Evolutionary conservation across 2,113 vertebrate genomes (phyloP).

Genomic region (Tamias sibiricus): DNA sequence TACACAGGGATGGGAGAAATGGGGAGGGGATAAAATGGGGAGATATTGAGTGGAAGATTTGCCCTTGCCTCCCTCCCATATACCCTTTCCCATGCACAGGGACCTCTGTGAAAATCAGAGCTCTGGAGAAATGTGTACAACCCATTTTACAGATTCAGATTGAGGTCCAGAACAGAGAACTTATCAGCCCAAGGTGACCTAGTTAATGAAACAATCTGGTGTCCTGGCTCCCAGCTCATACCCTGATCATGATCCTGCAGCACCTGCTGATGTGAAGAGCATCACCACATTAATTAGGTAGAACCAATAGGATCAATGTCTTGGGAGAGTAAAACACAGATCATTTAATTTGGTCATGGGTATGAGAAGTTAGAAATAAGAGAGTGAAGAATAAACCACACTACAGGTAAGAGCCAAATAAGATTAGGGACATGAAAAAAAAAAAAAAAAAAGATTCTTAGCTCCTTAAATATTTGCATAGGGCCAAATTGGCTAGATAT

Average conservation of each 20-base stretch:
- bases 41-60: neutral
- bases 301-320: neutral
- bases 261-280: rapidly evolving
- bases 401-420: neutral
- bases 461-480: neutral
- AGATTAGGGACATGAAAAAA: neutral
- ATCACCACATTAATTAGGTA: neutral
- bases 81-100: neutral
- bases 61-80: too few relatives aligned
- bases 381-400: neutral
- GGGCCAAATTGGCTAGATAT: neutral
- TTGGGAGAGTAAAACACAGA: neutral
- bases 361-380: neutral
- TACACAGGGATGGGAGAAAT: too few relatives aligned
- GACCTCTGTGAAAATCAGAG: neutral
- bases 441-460: too few relatives aligned
- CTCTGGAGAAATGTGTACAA: neutral
- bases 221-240: neutral
- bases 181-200: too few relatives aligned
- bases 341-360: neutral
- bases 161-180: neutral
- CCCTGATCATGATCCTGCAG: too few relatives aligned
- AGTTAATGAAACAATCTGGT: neutral
- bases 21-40: too few relatives aligned
- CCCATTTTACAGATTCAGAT: neutral